phyloP scores from a whole-genome alignment of 2,113 vertebrate species.

The Taxidea taxus region DNA sequence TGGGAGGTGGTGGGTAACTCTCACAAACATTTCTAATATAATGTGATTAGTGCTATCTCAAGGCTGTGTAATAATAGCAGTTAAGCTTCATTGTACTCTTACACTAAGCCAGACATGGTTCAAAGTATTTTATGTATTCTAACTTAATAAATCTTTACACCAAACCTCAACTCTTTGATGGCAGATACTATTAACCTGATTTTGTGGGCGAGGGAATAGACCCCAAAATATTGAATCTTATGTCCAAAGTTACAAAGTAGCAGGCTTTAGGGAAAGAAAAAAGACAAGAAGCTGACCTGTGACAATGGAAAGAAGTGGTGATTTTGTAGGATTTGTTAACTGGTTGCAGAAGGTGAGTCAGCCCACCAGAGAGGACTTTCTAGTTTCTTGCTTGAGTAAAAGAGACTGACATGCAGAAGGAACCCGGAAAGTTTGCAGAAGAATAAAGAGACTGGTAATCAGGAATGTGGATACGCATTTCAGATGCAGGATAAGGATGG shows the following conservation, averaged over 20 bases:
- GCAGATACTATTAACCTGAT: neutral
- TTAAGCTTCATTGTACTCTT: neutral
- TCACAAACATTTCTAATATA: neutral
- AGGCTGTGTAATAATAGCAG: neutral
- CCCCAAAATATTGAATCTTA: neutral
- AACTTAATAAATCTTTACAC: neutral
- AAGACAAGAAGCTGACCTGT: neutral
- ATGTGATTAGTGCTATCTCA: neutral
- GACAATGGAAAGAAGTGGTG: neutral
- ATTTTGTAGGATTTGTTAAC: neutral
- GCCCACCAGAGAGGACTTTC: neutral
- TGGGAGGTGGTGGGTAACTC: neutral
- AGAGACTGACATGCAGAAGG: neutral
- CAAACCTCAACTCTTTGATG: neutral
- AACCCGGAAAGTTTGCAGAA: neutral
- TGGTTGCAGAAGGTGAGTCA: neutral
- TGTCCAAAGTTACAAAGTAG: neutral
- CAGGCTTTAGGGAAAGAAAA: neutral
- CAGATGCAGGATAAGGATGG: neutral
- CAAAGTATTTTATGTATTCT: constrained; percentile 22
- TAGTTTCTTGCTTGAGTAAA: neutral
- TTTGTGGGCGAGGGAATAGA: neutral
- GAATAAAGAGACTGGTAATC: neutral
- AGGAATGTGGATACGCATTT: neutral
- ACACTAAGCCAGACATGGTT: neutral